Evolutionary conservation across 2,888 invertebrate genomes (phyloP).

Genomic region (Eupelmus urozonus): DNA sequence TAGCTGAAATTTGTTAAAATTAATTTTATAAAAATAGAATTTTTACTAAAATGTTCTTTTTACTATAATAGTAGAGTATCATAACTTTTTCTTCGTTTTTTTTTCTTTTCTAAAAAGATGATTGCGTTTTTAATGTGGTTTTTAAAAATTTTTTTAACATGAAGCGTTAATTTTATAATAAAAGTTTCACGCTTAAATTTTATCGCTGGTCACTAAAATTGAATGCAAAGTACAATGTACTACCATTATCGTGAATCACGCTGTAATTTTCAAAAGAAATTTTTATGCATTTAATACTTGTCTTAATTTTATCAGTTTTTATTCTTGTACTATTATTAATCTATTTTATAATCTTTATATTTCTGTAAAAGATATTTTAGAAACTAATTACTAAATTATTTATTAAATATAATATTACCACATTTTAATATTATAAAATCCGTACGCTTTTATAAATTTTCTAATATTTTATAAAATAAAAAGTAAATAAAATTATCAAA

Average conservation of each 20-base stretch:
- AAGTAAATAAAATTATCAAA: no score
- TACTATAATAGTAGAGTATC: no score
- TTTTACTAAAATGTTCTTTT: no score
- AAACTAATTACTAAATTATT: no score
- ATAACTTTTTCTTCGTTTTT: no score
- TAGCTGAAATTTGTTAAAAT: no score
- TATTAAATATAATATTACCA: no score
- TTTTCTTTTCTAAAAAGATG: not conserved
- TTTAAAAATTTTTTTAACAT: slow-evolving; percentile 17
- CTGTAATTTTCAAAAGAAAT: slow-evolving; percentile 34
- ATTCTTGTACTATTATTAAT: not conserved
- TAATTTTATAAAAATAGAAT: no score
- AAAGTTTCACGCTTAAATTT: slow-evolving; percentile 25
- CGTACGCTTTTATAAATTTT: no score
- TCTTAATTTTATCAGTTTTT: not conserved
- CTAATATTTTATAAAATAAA: no score
- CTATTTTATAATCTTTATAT: not conserved
- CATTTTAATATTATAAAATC: no score
- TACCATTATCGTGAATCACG: slow-evolving; percentile 29
- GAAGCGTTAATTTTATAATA: slow-evolving; percentile 23
- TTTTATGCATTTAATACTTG: not conserved
- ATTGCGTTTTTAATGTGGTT: not conserved
- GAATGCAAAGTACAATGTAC: slow-evolving; percentile 31
- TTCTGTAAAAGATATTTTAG: no score
- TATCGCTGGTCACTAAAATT: slow-evolving; percentile 33